Conservation (phyloP, 2,888 invertebrate genomes). For the Torymus auratus region DNA sequence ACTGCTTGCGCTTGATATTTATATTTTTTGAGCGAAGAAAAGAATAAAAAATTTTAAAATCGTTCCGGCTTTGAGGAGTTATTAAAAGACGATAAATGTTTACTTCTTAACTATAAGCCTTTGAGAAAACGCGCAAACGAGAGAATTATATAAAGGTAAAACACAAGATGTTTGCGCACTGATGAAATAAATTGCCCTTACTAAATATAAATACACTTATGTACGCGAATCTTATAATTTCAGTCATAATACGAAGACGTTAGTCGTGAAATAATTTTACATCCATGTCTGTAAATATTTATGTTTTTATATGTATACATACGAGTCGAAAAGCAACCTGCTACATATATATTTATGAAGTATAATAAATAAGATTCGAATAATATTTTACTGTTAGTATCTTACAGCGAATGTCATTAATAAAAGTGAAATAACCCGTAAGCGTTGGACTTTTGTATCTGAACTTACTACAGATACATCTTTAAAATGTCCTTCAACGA, state of each 20-base stretch:
- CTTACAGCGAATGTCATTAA: slow-evolving; percentile 73
- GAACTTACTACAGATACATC: slow-evolving; percentile 49
- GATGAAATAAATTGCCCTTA: slow-evolving; percentile 71
- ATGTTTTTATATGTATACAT: slow-evolving; percentile 71
- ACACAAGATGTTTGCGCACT: slow-evolving; percentile 64
- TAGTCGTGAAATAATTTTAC: slow-evolving; percentile 67
- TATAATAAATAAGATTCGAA: slow-evolving; percentile 71
- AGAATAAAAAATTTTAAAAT: slow-evolving; percentile 60
- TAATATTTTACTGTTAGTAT: slow-evolving; percentile 73
- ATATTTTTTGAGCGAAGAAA: slow-evolving; percentile 54
- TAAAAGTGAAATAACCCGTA: slow-evolving; percentile 69
- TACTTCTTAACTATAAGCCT: slow-evolving; percentile 42
- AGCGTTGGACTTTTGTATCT: slow-evolving; percentile 60
- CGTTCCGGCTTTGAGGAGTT: slow-evolving; percentile 67
- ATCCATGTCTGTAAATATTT: slow-evolving; percentile 72
- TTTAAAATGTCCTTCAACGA: slow-evolving; percentile 44
- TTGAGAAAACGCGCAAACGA: slow-evolving; percentile 47
- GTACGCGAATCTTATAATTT: slow-evolving; percentile 67
- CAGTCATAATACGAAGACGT: slow-evolving; percentile 63
- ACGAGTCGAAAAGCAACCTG: slow-evolving; percentile 52
- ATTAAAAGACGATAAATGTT: slow-evolving; percentile 63
- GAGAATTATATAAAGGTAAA: slow-evolving; percentile 54
- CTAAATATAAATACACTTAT: slow-evolving; percentile 70
- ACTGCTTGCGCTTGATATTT: slow-evolving; percentile 71
- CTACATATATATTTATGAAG: slow-evolving; percentile 71